Evolutionary conservation across 37 sponge, comb jelly and placozoan genomes (phyloP).

Genomic region (Halisarca cf. caerulea): DNA sequence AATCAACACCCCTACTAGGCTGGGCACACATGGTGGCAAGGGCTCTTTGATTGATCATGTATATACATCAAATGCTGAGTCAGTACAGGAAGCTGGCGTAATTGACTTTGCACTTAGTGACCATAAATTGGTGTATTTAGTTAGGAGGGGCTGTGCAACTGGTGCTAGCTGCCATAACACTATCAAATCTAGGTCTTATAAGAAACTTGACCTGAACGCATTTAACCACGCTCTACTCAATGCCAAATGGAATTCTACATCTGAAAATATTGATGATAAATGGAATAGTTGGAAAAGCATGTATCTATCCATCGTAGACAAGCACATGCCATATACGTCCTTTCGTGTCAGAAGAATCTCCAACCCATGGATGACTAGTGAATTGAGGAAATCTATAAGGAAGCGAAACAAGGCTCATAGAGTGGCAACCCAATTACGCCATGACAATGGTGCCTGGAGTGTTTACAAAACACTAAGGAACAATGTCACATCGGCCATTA

Average conservation of each 20-base stretch:
- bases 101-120: not conserved
- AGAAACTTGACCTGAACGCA: not conserved
- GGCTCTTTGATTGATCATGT: not conserved
- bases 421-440: not conserved
- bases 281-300: not conserved
- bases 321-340: not conserved
- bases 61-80: not conserved
- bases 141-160: not conserved
- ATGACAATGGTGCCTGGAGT: not conserved
- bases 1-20: not conserved
- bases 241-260: not conserved
- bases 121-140: not conserved
- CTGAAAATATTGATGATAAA: not conserved
- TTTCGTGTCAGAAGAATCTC: not conserved
- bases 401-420: not conserved
- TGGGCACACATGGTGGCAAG: not conserved
- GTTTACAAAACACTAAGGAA: not conserved
- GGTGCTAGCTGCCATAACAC: not conserved
- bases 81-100: not conserved
- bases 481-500: not conserved
- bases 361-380: not conserved
- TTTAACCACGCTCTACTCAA: not conserved
- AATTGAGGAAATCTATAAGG: not conserved
- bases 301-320: not conserved
- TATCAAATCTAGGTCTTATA: not conserved